Evolutionary conservation across 2,888 invertebrate genomes (phyloP).

Genomic region (Agrochola circellaris): DNA sequence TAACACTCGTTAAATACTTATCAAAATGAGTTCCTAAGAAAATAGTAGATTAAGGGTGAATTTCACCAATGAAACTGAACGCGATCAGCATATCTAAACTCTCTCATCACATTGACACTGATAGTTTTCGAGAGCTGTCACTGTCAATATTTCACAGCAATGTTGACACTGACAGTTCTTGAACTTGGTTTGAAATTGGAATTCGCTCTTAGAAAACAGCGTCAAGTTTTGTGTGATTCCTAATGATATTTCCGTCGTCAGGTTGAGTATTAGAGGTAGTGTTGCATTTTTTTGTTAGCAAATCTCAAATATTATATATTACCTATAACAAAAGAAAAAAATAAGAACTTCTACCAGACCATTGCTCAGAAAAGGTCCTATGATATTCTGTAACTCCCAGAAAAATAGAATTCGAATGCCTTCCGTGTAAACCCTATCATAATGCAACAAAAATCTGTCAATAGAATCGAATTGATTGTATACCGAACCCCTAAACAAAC

Average conservation of each 20-base stretch:
- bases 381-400: not conserved
- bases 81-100: not conserved
- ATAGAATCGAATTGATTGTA: slow-evolving; percentile 29
- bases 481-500: slow-evolving; percentile 5
- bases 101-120: not conserved
- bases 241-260: not conserved
- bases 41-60: not conserved
- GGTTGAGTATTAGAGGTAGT: not conserved
- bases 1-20: slow-evolving; percentile 23
- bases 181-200: not conserved
- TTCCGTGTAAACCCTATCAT: slow-evolving; percentile 1
- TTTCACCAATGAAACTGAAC: not conserved
- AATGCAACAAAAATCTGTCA: slow-evolving; percentile 28
- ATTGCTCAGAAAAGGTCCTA: not conserved
- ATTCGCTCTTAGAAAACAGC: not conserved
- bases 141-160: not conserved
- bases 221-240: not conserved
- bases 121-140: not conserved
- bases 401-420: not conserved
- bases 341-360: not conserved
- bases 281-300: not conserved
- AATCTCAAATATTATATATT: too few species aligned
- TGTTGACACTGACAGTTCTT: not conserved
- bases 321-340: not conserved
- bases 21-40: slow-evolving; percentile 8